Evolutionary conservation across 2,113 vertebrate species (phyloP).

Genomic region (Gyps fulvus): DNA sequence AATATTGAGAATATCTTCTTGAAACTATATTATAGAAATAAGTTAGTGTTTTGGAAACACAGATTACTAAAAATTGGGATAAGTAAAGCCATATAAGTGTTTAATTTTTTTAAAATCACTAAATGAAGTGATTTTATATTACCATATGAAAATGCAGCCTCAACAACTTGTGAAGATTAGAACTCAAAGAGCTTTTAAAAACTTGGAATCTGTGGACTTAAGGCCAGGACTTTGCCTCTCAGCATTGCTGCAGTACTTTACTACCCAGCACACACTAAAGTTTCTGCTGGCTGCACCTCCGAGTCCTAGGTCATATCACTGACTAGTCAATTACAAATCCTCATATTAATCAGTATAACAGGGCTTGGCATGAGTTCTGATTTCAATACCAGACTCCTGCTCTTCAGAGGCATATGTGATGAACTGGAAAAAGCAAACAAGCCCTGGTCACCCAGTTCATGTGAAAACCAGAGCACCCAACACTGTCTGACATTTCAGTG

Average conservation of each 20-base stretch:
- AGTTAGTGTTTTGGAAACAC: background rate
- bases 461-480: background rate
- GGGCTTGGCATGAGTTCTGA: background rate
- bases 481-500: background rate
- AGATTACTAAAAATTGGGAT: background rate
- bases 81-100: background rate
- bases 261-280: background rate
- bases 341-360: background rate
- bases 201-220: background rate
- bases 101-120: background rate
- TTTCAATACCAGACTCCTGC: background rate
- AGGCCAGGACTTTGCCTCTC: background rate
- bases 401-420: background rate
- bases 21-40: constrained; percentile 63
- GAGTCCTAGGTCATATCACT: background rate
- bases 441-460: background rate
- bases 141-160: background rate
- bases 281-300: background rate
- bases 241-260: background rate
- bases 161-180: background rate
- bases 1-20: constrained; percentile 69
- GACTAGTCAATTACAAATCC: background rate
- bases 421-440: background rate
- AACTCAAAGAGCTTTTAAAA: background rate
- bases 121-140: background rate